Base-by-base conservation (phyloP, 2,888 invertebrate species). In the Parasteatoda lunata region DNA sequence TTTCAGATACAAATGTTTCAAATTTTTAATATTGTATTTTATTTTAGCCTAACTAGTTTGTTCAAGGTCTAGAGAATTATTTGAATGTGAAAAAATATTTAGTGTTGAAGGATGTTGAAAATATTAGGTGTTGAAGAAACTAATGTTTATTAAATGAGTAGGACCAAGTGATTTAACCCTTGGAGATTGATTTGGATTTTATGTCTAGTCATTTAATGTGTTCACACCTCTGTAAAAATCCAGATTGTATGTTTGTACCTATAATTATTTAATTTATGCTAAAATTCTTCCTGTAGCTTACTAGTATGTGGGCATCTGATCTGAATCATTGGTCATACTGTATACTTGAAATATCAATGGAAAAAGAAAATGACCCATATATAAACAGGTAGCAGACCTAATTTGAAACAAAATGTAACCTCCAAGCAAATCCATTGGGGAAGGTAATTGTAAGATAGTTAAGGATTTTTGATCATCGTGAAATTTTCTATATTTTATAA, bases 331-430 rank as follows among this genome's bases (percentile, higher is more conserved):
- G 77, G 82, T 77, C 83, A 83, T 83, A 77, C 83, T 71, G 59
- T 81, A 75, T 68, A 66, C 81, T 75, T 69, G 52, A 70, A 66
- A 84, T 30, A 77, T 72, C 83, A 65, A 59, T 78, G 77, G 84
- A 72, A 77, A 66, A 78, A 52, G 54, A 73, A 73, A 84, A 84
- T 84, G 77, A 84, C 77, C 72, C 71, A 68, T 9, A 48, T 70
- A 69, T 84, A 72, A 75, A 84, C 84, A 84, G 84, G 84, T 84
- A 78, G 78, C 59, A 30, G 68, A 15, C 69, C 70, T 84, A 78
- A 75, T 78, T 78, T 78, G 78, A 84, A 66, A 84, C 77, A 77
- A 68, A 59, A 59, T 78, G 73, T 75, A 75, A 78, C 72, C 54
- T n/a, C 73, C 72, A 72, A 78, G 78, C 72, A 69, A 30, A 30